A percentile compares a stretch with the other conserved stretches of the same genome.
These are phyloP conservation scores for Creontiades dilutus DNA, from an alignment of 2,888 invertebrate species.

Conservation along the genomic window DNA sequence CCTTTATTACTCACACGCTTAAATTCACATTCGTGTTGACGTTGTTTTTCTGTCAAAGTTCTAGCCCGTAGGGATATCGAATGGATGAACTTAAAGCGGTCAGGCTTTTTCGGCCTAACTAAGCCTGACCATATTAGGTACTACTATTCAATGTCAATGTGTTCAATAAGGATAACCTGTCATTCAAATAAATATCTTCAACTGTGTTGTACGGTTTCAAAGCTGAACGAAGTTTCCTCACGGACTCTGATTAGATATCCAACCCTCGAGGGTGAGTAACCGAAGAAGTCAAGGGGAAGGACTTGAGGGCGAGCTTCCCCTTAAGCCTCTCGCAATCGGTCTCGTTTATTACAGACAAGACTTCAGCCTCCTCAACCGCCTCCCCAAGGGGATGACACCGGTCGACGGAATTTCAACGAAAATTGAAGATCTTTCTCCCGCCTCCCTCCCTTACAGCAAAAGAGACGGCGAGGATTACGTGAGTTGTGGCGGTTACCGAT, in stretches of 20 bases:
- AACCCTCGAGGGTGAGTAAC: neutral
- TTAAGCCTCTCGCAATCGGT: conserved; percentile 19
- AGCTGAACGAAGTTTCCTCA: neutral
- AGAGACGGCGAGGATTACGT: neutral
- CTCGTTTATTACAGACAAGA: neutral
- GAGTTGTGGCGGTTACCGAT: neutral
- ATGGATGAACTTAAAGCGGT: too few relatives aligned
- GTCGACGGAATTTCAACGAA: neutral
- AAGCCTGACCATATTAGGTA: too few relatives aligned
- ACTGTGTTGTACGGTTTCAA: too few relatives aligned
- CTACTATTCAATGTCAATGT: too few relatives aligned
- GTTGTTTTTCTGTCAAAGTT: too few relatives aligned
- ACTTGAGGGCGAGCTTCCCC: neutral
- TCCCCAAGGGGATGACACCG: neutral
- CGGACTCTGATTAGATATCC: neutral
- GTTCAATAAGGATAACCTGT: too few relatives aligned
- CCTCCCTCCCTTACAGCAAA: neutral
- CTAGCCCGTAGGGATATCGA: too few relatives aligned
- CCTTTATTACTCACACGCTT: too few relatives aligned
- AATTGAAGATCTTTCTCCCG: neutral
- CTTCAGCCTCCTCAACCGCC: neutral
- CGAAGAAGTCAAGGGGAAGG: neutral
- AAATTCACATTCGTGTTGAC: too few relatives aligned
- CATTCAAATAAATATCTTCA: too few relatives aligned
- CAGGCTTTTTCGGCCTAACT: too few relatives aligned